Percentiles rank a stretch among this genome's conserved stretches.
Evolutionary conservation across 2,888 invertebrate genomes (phyloP).

Genomic region (Xestia xanthographa): DNA sequence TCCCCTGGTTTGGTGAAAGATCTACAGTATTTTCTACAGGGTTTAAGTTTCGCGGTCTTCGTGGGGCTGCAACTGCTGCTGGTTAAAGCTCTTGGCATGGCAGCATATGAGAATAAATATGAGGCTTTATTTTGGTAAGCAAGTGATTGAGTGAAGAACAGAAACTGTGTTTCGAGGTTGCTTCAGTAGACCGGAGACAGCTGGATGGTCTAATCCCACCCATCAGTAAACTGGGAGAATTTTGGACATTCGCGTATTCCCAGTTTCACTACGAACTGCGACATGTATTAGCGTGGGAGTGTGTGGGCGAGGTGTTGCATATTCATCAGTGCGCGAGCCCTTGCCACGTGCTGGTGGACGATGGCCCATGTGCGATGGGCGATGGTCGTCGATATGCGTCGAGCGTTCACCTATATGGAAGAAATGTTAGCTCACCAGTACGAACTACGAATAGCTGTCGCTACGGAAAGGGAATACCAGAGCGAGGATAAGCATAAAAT

Average conservation of each 20-base stretch:
- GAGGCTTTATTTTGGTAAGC: not conserved
- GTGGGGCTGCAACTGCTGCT: not conserved
- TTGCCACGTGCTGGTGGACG: conserved; percentile 44
- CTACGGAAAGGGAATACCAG: too few species aligned
- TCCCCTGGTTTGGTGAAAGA: not conserved
- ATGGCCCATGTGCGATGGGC: conserved; percentile 4
- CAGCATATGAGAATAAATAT: too few species aligned
- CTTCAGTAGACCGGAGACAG: not conserved
- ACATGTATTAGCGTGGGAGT: conserved; percentile 47
- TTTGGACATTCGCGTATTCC: not conserved
- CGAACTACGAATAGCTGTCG: too few species aligned
- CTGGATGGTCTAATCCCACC: not conserved
- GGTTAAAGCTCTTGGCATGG: not conserved
- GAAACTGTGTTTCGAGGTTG: not conserved
- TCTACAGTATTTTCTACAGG: not conserved
- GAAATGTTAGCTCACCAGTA: not conserved
- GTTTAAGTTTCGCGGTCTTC: not conserved
- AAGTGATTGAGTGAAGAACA: not conserved
- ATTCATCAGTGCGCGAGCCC: too few species aligned
- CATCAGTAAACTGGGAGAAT: not conserved
- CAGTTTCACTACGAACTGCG: not conserved
- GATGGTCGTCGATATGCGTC: not conserved
- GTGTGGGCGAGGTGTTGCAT: too few species aligned
- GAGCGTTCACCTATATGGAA: not conserved
- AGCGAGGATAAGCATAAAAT: not conserved